Evolutionary conservation across 2,113 vertebrate genomes (phyloP).

Genomic region (Pagrus major): DNA sequence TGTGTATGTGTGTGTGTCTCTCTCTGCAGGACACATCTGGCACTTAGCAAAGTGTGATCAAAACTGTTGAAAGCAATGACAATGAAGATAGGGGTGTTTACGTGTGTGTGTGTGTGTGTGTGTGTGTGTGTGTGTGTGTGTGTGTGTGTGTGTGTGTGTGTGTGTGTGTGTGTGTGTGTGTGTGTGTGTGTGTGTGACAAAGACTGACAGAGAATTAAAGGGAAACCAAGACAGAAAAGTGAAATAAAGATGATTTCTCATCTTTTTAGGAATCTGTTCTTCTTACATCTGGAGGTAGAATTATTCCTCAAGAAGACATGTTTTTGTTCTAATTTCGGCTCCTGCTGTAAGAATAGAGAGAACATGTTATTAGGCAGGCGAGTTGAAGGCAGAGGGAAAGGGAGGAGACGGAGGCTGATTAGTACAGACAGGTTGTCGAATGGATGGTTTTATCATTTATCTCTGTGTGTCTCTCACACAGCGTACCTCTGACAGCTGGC

Average conservation of each 20-base stretch:
- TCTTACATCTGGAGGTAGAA: background rate
- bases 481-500: constrained; percentile 20
- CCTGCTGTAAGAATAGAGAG: background rate
- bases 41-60: constrained; percentile 51
- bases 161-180: too few relatives aligned
- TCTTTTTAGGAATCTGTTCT: background rate
- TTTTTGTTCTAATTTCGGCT: background rate
- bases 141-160: background rate
- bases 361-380: background rate
- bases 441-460: constrained; percentile 39
- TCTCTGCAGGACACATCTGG: constrained; percentile 51
- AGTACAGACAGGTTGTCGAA: constrained; percentile 34
- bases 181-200: too few relatives aligned
- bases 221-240: background rate
- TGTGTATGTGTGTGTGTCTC: background rate
- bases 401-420: constrained; percentile 12
- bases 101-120: constrained; percentile 16
- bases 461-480: constrained; percentile 12
- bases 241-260: background rate
- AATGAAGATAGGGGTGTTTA: constrained; percentile 33
- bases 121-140: constrained; percentile 18
- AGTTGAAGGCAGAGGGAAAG: background rate
- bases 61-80: constrained; percentile 58
- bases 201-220: constrained; percentile 2
- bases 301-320: background rate